Evolutionary conservation across 1,140 invertebrate species (phyloP).

Genomic region (Pogonognathellus flavescens): DNA sequence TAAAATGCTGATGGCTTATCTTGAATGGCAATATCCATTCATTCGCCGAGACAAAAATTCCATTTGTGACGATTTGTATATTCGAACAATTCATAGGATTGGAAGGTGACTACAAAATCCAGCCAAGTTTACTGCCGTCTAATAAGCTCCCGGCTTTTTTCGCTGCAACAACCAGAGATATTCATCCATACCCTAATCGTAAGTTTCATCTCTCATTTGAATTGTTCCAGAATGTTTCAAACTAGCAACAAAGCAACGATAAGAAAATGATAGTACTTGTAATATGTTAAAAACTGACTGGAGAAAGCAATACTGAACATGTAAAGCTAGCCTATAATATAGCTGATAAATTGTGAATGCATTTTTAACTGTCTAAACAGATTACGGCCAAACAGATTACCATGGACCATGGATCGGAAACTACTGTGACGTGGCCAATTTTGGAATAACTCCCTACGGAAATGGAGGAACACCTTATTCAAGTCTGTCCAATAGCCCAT

Average conservation of each 20-base stretch:
- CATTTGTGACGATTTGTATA: not conserved
- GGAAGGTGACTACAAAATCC: conserved; percentile 53
- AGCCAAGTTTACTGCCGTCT: conserved; percentile 53
- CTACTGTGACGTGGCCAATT: conserved; percentile 29
- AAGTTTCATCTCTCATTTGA: conserved; percentile 35
- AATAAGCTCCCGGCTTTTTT: conserved; percentile 55
- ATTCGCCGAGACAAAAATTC: not conserved
- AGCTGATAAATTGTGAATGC: no score
- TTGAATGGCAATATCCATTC: not conserved
- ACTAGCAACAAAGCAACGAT: not conserved
- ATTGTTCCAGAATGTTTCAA: not conserved
- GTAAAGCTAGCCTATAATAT: no score
- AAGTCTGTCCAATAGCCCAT: conserved; percentile 51
- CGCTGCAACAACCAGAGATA: conserved; percentile 18
- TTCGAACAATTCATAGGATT: conserved; percentile 40
- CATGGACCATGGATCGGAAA: conserved; percentile 21
- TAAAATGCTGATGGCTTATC: no score
- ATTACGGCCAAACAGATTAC: conserved; percentile 50
- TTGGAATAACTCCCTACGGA: conserved; percentile 29
- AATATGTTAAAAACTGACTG: not conserved
- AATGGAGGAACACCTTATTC: conserved; percentile 36
- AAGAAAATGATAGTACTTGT: not conserved
- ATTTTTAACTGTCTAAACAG: conserved; percentile 5
- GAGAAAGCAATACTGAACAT: no score
- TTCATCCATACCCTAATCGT: conserved; percentile 45